Conservation (phyloP, 2,888 invertebrate genomes). For the Cantharis rustica region DNA sequence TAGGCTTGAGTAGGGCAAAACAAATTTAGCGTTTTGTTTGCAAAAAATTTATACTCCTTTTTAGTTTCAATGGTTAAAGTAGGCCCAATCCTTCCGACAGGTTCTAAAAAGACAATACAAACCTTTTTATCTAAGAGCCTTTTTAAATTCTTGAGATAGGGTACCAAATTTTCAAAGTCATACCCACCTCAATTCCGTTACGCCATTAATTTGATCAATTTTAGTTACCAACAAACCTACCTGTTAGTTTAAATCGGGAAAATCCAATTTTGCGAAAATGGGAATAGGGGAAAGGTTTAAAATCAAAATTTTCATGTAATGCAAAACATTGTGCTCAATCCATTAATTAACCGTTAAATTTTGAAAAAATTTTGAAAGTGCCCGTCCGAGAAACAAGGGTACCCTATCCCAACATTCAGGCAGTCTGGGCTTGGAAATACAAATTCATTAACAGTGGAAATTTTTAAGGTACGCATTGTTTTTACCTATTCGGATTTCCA, state of each 20-base stretch:
- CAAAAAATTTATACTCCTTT: slow-evolving; percentile 61
- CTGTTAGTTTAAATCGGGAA: not conserved
- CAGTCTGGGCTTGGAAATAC: slow-evolving; percentile 57
- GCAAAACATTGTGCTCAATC: slow-evolving; percentile 6
- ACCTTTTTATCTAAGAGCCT: slow-evolving; percentile 4
- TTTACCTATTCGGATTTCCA: not conserved
- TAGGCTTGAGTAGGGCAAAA: slow-evolving; percentile 71
- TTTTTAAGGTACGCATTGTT: not conserved
- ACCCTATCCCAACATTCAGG: slow-evolving; percentile 99
- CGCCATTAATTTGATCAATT: not conserved
- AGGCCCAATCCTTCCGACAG: slow-evolving; percentile 30
- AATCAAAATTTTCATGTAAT: not conserved
- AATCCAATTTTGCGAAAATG: not conserved
- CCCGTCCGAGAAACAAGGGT: slow-evolving; percentile 71
- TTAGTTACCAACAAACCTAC: not conserved
- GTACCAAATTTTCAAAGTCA: slow-evolving; percentile 11
- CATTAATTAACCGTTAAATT: not conserved
- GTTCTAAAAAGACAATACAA: slow-evolving; percentile 34
- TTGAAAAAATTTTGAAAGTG: slow-evolving; percentile 51
- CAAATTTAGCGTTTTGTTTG: slow-evolving; percentile 59
- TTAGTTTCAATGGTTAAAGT: slow-evolving; percentile 62
- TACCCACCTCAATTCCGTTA: slow-evolving; percentile 14
- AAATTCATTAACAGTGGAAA: not conserved
- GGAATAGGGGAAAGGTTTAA: not conserved
- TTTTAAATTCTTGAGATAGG: slow-evolving; percentile 23